Evolutionary conservation across 2,888 invertebrate species (phyloP), one percentile per base, ranked within the genome.

Genomic region (Cheilosia scutellata): DNA sequence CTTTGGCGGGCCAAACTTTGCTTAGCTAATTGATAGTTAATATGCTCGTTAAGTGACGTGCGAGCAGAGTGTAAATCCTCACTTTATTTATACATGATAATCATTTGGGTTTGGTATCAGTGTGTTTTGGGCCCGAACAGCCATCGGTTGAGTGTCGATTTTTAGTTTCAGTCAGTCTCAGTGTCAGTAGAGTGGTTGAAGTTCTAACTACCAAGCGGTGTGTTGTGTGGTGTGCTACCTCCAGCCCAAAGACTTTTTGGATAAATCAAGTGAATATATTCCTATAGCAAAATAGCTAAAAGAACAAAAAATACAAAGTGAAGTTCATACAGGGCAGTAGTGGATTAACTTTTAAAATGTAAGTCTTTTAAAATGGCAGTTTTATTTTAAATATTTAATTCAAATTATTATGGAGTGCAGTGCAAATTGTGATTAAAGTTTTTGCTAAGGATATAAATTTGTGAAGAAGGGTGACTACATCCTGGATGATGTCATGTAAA

Each of bases 1-100:
- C 40, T 60, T 6, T 66, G 62, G 20, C 20, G 20, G 20, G 7
- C 27, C 60, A 44, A 31, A 65, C 47, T 57, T 49, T 72, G 60
- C 57, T 65, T 70, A 60, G 42, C 65, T 84, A 79, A 84, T 79
- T 84, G 79, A 65, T 79, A 75, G 75, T 75, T 84, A 84, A 84
- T 84, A 65, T 65, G 70, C 68, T 75, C 58, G 70, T 75, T 75
- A 84, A 84, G 60, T 75, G 75, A 83, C 72, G 83, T 74, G 60
- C 51, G 68, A 70, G 63, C 60, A 11, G 47, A 42, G 42, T 47
- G 75, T 60, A 63, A 84, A 55, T 70, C 47, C 53, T 79, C 70
- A 84, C 70, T 79, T 84, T 79, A 84, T 84, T 84, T 84, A 84
- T 84, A 84, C 79, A 79, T 62, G 53, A 66, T 42, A 79, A 71